Evolutionary conservation across 2,113 vertebrate species (phyloP), one percentile per base, ranked within the genome.

Genomic region (Cottus gobio): DNA sequence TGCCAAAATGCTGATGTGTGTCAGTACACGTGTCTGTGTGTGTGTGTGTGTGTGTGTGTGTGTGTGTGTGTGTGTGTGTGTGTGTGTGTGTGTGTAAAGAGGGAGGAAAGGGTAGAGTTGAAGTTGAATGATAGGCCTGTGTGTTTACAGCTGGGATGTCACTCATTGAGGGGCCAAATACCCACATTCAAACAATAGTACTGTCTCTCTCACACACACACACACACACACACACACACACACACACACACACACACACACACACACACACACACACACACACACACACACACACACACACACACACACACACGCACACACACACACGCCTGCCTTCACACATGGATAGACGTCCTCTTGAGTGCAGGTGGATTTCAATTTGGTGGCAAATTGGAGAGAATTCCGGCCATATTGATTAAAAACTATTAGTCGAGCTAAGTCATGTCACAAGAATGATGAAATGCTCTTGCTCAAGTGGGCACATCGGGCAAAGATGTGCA

Each of bases 331-430:
- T 36, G 42, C 58, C 34, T 71, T 70, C 46, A 62, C 71, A 84
- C 71, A 46, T 30, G 18, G 26, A 75, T 39, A 24, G 48, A 18
- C 3, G 4, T 76, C 57, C 31, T 30, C 30, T 50, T 10, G 30
- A 7, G 36, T 44, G 39, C 39, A 68, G 36, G 44, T 46, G 22
- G 39, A 58, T 54, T 75, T 79, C 73, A 70, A 65, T 67, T 82
- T 60, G 34, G 18, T 31, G 50, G 64, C 34, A 86, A 71, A 84
- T 52, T 77, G 30, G 31, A 63, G 30, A 58, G 28, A 85, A 78
- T 67, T 83, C 13, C 13, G 58, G 56, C 36, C 39, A n/a, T 30
- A 77, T n/a, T 70, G 72, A 86, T 71, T 71, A 56, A 80, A 83
- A 79, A n/a, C 46, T 67, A 74, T 79, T 68, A 75, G 65, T 84